phyloP scores from a whole-genome alignment of 2,888 invertebrate genomes.

The Nephrotoma guestfalica region DNA sequence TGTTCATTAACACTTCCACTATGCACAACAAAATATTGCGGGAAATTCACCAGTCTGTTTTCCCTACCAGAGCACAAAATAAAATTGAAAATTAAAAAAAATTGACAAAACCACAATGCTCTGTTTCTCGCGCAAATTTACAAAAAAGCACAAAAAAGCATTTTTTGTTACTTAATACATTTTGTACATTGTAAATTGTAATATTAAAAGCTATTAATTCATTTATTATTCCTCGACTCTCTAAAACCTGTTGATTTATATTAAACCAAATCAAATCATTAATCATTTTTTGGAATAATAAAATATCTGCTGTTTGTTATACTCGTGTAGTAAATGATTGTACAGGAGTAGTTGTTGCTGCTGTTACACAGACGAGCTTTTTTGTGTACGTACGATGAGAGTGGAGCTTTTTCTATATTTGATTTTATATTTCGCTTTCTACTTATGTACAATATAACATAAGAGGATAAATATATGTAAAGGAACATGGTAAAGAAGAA shows the following conservation, averaged over 20 bases:
- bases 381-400: background rate
- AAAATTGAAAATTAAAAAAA: background rate
- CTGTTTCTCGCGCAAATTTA: background rate
- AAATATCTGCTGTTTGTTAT: background rate
- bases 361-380: background rate
- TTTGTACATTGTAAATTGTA: background rate
- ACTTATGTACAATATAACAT: background rate
- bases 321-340: background rate
- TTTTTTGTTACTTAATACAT: background rate
- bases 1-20: too few species aligned
- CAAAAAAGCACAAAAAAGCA: background rate
- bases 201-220: background rate
- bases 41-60: too few species aligned
- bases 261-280: background rate
- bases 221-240: background rate
- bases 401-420: background rate
- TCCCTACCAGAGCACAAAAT: too few species aligned
- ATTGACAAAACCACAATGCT: background rate
- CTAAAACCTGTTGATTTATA: background rate
- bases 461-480: background rate
- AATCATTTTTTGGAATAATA: background rate
- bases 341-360: background rate
- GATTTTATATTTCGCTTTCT: background rate
- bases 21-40: too few species aligned
- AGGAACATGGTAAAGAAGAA: background rate